phyloP scores from a whole-genome alignment of 2,113 vertebrate species.

The Cromileptes altivelis region DNA sequence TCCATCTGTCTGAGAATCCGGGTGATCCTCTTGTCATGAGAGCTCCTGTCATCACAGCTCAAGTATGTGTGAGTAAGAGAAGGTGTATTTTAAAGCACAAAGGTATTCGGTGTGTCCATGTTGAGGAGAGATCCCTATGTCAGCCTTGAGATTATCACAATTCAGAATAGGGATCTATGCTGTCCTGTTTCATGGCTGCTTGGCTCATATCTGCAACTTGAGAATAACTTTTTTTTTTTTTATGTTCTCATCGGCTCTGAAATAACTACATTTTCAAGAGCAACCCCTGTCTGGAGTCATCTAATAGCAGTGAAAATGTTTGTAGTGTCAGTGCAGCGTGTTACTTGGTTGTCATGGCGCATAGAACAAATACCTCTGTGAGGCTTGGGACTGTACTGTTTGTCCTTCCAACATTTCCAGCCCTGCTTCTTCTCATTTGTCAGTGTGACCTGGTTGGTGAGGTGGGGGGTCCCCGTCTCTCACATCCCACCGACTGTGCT shows the following conservation, averaged over 20 bases:
- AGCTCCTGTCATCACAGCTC: not conserved
- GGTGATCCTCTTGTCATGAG: slow-evolving; percentile 16
- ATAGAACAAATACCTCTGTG: slow-evolving; percentile 15
- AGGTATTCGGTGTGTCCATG: not conserved
- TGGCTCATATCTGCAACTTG: not conserved
- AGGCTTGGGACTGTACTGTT: not conserved
- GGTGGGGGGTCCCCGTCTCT: not conserved
- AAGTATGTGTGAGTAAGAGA: not conserved
- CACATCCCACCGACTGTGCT: not conserved
- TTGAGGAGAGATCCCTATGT: not conserved
- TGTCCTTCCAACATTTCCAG: slow-evolving; percentile 2
- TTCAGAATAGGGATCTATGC: not conserved
- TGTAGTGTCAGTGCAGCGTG: slow-evolving; percentile 11
- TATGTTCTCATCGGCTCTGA: slow-evolving; percentile 3
- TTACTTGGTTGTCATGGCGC: slow-evolving; percentile 4
- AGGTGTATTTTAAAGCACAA: slow-evolving; percentile 20
- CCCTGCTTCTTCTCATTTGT: slow-evolving; percentile 38
- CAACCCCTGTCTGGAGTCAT: slow-evolving; percentile 13
- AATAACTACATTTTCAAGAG: slow-evolving; percentile 33
- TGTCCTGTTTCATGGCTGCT: not conserved
- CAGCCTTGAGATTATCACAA: not conserved
- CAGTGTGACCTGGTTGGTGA: not conserved
- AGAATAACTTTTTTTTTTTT: not conserved
- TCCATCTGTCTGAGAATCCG: slow-evolving; percentile 13
- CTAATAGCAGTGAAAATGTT: slow-evolving; percentile 17